Percentiles rank a stretch among this genome's conserved stretches.
Evolutionary conservation across 2,888 invertebrate genomes (phyloP).

Genomic region (Rhyacophila evoluta): DNA sequence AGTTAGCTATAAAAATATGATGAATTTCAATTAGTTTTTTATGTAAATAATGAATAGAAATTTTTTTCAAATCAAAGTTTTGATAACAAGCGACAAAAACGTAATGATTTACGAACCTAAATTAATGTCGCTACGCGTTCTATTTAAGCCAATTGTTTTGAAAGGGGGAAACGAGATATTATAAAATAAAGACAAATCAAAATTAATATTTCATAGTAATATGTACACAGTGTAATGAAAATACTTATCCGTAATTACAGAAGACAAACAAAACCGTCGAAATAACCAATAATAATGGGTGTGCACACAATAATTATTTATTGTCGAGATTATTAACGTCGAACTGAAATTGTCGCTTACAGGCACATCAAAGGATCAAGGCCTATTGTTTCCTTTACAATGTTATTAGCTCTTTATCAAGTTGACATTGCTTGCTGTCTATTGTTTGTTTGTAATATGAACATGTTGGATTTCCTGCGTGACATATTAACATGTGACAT

Average conservation of each 20-base stretch:
- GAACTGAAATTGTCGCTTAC: background rate
- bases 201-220: too few species aligned
- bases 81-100: too few species aligned
- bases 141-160: too few species aligned
- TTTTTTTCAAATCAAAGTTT: too few species aligned
- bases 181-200: too few species aligned
- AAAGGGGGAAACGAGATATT: too few species aligned
- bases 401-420: conserved; percentile 19
- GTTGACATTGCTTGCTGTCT: background rate
- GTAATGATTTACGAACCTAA: too few species aligned
- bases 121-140: too few species aligned
- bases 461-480: background rate
- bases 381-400: conserved; percentile 11
- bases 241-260: background rate
- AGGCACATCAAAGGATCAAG: conserved; percentile 7
- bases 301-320: background rate
- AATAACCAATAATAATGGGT: background rate
- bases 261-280: background rate
- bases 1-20: too few species aligned
- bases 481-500: background rate
- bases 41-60: too few species aligned
- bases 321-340: conserved; percentile 8
- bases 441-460: background rate
- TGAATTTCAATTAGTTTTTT: too few species aligned
- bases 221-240: too few species aligned